Evolutionary conservation across 2,797 vertebrate species (phyloP), one percentile per base, ranked within the genome.

Genomic region (Lagodon rhomboides): DNA sequence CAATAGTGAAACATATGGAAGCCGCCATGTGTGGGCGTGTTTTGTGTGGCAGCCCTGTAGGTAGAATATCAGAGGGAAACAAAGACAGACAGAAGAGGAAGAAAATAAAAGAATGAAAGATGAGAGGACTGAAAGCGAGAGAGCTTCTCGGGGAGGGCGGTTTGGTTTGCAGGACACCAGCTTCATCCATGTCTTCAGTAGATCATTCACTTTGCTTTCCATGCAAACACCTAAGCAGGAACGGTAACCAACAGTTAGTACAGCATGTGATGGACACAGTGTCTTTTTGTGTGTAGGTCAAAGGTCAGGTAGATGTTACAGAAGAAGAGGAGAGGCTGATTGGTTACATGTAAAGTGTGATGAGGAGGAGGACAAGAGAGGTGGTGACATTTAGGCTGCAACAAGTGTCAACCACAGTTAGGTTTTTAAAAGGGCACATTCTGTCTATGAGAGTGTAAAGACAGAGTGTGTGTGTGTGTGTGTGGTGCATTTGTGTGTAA

Each of bases 1-100:
- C 74, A 79, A 73, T 43, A 73, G 71, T 71, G 76, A 73, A 77
- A 66, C 88, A 82, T 88, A 84, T 81, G 80, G 73, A 77, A 72
- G 64, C 60, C 2, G 34, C 58, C 44, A 6, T 60, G 85, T 72
- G 78, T 85, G 62, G 78, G 74, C n/a, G 62, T 80, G 80, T 77
- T 87, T 80, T 59, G 77, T 56, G 68, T 64, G 73, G 73, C 72
- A 68, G 64, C 64, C 81, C 65, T 73, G 68, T 44, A 88, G 89
- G 79, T 85, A 70, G 71, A 72, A 56, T 68, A 55, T 77, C 54
- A 80, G 73, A 58, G 23, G 0, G 3, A 53, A 61, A 75, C 12
- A 64, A 75, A 71, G 56, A 58, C 22, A 60, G 20, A 58, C 46
- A 55, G 27, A 30, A 64, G n/a, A 20, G 62, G 25, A 12, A 44